Evolutionary conservation across 1,140 invertebrate species (phyloP), one percentile per base, ranked within the genome.

Genomic region (Lasioglossum baleicum): DNA sequence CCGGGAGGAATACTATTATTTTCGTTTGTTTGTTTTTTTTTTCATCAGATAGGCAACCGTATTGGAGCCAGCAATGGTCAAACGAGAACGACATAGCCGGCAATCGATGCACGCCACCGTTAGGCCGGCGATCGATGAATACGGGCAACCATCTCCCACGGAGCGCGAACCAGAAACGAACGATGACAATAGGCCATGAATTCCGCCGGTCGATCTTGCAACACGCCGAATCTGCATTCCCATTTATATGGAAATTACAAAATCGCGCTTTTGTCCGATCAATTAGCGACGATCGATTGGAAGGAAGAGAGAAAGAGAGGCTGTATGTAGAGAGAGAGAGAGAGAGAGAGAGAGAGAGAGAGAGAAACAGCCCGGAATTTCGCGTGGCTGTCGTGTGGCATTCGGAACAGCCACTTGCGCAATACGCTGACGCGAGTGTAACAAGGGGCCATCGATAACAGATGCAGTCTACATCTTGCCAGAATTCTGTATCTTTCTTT

Each of bases 231-330:
- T 86, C 72, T 86, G 81, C 83, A 86, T 85, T 84, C 82, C 84
- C 68, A 85, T 85, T 86, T 86, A 86, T 82, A 84, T 86, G 84
- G 84, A 82, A 86, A 86, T 85, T 85, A 73, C 80, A 66, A 82
- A 86, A 86, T 82, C 83, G 74, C 75, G 75, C 83, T 82, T 85
- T 85, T 86, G 83, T 82, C 44, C 83, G 75, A 86, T 85, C 84
- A 86, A 86, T 86, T 86, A 86, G 75, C 53, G 40, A 42, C 58
- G 83, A 67, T 78, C 83, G 64, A 73, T 76, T 61, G 48, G 13
- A 11, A n/a, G 60, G 51, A 31, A 60, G 44, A 13, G 44, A 13
- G 44, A 10, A 44, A 44, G 44, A 8, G 1, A 44, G 44, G 44
- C 8, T 8, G 8, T 8, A 8, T 1, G 8, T 5, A n/a, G n/a